Evolutionary conservation across 2,113 vertebrate species (phyloP), one percentile per base, ranked within the genome.

Genomic region (Vidua macroura): DNA sequence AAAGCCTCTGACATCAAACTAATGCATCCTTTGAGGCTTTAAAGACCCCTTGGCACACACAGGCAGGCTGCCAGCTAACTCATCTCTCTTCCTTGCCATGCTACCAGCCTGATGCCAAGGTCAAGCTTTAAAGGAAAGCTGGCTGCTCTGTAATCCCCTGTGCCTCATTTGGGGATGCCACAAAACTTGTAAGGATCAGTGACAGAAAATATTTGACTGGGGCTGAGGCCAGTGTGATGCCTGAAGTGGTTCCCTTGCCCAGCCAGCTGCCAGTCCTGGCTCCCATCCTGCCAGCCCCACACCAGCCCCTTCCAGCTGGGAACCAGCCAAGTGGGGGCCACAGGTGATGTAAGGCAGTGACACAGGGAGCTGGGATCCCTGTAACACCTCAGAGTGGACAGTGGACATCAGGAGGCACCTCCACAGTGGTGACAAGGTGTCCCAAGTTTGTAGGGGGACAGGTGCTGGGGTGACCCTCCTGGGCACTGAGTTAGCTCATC

Each of bases 21-120:
- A 92, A 95, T 88, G 85, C 85, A 79, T 95, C 93, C 92, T 96
- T 73, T 67, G 88, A 95, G 95, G 55, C 33, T 95, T 55, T 93
- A 43, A 62, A 92, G 92, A 86, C 79, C 88, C 72, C 55, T 86
- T 90, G 92, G 90, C 86, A 92, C 64, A 72, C 3, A 1, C 60
- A 44, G 88, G 88, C 92, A 94, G 60, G 58, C 86, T 93, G 92
- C 94, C 95, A 96, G 80, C 92, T 82, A 86, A 86, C 85, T 92
- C 92, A 86, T 90, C 73, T 49, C 88, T 86, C 76, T 35, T 74
- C 69, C 73, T 63, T 92, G 95, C 92, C 92, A 90, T 55, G 86
- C 59, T 67, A 67, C 64, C 83, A 90, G 96, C 73, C 80, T n/a
- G 59, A 63, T 94, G 95, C 92, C 96, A 95, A 96, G 91, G 95